Percentiles rank a stretch among this genome's conserved stretches.
Conservation (phyloP, 2,797 vertebrate genomes). For the Semotilus atromaculatus region DNA sequence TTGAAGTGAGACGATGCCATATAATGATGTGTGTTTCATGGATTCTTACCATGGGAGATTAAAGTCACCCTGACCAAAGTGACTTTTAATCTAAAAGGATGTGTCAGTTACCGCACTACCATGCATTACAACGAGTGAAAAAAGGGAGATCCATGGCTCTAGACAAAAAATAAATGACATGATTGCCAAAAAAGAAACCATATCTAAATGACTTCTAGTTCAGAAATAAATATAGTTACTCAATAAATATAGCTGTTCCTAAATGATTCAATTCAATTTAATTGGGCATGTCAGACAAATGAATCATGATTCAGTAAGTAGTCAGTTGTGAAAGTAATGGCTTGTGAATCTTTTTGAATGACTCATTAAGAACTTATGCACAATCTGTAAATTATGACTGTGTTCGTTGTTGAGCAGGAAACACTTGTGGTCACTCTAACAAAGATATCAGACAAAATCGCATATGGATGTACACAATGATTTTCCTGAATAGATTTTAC, state of each 20-base stretch:
- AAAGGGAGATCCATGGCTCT: neutral
- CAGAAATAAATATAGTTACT: neutral
- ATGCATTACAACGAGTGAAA: conserved; percentile 37
- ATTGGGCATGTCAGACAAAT: neutral
- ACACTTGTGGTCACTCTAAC: neutral
- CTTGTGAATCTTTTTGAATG: neutral
- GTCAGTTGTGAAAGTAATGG: neutral
- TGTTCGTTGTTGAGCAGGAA: neutral
- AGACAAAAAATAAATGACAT: neutral
- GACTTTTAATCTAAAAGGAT: conserved; percentile 55
- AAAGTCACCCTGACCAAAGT: conserved; percentile 60
- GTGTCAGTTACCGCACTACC: conserved; percentile 46
- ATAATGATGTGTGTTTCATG: conserved; percentile 57
- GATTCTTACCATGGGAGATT: conserved; percentile 57
- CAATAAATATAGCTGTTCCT: neutral
- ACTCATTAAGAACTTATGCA: neutral
- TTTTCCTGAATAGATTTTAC: neutral
- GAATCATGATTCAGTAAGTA: neutral
- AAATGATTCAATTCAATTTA: neutral
- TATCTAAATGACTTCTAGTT: neutral
- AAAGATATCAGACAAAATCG: neutral
- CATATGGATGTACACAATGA: neutral
- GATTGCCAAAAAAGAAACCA: neutral
- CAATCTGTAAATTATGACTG: neutral
- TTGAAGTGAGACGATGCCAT: conserved; percentile 42